A percentile compares a stretch with the other conserved stretches of the same genome.
phyloP scores from a whole-genome alignment of 1,140 invertebrate genomes.

The Scaptodrosophila lebanonensis region DNA sequence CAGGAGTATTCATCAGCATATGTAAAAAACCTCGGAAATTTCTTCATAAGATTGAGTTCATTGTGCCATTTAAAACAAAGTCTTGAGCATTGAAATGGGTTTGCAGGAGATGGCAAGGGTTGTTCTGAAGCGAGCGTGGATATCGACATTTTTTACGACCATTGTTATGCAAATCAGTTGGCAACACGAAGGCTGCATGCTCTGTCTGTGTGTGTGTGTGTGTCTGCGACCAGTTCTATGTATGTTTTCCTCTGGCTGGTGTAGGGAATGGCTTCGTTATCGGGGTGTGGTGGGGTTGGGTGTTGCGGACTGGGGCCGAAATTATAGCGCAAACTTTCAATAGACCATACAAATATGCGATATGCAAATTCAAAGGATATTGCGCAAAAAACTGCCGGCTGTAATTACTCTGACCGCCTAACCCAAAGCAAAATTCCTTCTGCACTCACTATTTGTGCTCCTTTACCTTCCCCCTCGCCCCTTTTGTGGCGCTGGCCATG shows the following conservation, averaged over 20 bases:
- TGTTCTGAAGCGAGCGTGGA: conserved; percentile 1
- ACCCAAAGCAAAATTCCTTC: conserved; percentile 23
- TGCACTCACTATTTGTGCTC: background rate
- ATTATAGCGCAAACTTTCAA: conserved; percentile 55
- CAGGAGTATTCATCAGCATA: too few relatives aligned
- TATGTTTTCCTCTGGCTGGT: too few relatives aligned
- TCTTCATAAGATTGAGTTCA: too few relatives aligned
- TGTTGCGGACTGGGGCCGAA: too few relatives aligned
- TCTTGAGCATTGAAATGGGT: too few relatives aligned
- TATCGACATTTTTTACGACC: conserved; percentile 40
- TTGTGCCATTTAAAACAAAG: too few relatives aligned
- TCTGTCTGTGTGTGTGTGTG: too few relatives aligned
- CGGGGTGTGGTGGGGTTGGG: too few relatives aligned
- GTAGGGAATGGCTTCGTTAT: too few relatives aligned
- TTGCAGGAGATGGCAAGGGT: conserved; percentile 11
- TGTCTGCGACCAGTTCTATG: too few relatives aligned
- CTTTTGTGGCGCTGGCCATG: conserved; percentile 6
- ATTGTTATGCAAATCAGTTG: conserved; percentile 62
- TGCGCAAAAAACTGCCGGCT: background rate
- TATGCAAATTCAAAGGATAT: conserved; percentile 53
- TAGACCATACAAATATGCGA: conserved; percentile 48
- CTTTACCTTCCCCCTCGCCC: conserved; percentile 46
- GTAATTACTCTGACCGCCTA: conserved; percentile 17
- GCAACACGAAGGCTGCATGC: conserved; percentile 56
- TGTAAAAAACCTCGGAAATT: too few relatives aligned